Evolutionary conservation across 2,797 vertebrate species (phyloP).

Genomic region (Glyptemys insculpta): DNA sequence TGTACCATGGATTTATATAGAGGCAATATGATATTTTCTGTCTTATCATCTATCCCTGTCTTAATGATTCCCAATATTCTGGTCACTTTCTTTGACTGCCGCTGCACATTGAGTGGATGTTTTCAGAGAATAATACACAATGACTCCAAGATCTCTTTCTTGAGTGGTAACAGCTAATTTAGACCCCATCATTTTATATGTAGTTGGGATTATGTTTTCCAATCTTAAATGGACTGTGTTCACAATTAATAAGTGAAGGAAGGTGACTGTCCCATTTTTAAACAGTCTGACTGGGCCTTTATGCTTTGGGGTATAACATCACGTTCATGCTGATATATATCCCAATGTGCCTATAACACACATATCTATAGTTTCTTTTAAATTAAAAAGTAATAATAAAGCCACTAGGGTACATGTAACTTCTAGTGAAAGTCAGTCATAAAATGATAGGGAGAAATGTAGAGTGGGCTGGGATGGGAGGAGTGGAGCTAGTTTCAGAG

Average conservation of each 20-base stretch:
- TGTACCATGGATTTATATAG: no score
- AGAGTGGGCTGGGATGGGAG: neutral
- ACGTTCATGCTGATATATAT: slow-evolving; percentile 48
- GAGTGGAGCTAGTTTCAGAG: neutral
- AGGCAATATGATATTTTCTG: no score
- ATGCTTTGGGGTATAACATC: slow-evolving; percentile 49
- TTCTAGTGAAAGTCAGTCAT: neutral
- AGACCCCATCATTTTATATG: no score
- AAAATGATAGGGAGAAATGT: neutral
- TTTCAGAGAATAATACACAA: no score
- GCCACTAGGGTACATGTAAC: neutral
- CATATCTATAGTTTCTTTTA: neutral
- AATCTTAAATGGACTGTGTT: slow-evolving; percentile 42
- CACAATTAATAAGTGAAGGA: slow-evolving; percentile 48
- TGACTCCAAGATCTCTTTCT: no score
- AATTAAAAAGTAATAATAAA: neutral
- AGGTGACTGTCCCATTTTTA: neutral
- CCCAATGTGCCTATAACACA: neutral
- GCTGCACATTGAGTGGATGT: no score
- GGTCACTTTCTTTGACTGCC: no score
- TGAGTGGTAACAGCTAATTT: no score
- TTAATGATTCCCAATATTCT: no score
- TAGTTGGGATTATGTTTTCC: no score
- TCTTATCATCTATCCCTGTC: no score
- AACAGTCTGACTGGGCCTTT: neutral